phyloP scores from a whole-genome alignment of 1,140 invertebrate species.

The Sycobia sp. region DNA sequence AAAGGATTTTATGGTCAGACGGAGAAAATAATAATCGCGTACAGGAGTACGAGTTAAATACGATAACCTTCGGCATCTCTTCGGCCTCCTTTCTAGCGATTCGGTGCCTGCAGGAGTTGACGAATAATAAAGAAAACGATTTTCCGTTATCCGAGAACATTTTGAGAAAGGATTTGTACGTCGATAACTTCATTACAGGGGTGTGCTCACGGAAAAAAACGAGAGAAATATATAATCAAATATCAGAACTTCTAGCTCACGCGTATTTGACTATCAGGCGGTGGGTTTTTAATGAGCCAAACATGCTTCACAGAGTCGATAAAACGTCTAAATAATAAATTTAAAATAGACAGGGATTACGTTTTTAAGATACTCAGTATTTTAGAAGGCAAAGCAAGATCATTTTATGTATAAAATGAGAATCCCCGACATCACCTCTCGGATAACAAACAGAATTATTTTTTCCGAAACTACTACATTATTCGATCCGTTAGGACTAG shows the following conservation, averaged over 20 bases:
- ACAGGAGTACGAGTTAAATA: neutral
- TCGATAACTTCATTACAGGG: slow-evolving; percentile 20
- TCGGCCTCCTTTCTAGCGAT: slow-evolving; percentile 13
- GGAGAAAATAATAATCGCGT: neutral
- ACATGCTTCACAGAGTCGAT: neutral
- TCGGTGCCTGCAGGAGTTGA: slow-evolving; percentile 9
- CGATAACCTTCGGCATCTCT: neutral
- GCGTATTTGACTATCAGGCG: slow-evolving; percentile 2
- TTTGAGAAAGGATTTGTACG: slow-evolving; percentile 13
- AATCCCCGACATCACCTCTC: neutral
- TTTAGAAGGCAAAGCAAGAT: slow-evolving; percentile 9
- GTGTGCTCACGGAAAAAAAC: neutral
- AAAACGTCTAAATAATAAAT: neutral
- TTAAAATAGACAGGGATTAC: neutral
- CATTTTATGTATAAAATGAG: slow-evolving; percentile 1
- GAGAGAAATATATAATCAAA: neutral
- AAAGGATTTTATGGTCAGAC: slow-evolving; percentile 9
- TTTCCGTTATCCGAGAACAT: neutral
- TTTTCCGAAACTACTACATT: slow-evolving; percentile 22
- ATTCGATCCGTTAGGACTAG: slow-evolving; percentile 27
- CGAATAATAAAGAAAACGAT: neutral
- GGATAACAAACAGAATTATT: slow-evolving; percentile 18
- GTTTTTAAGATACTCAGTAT: slow-evolving; percentile 20
- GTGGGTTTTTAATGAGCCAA: neutral
- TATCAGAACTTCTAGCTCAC: neutral